phyloP scores from a whole-genome alignment of 1,140 invertebrate genomes.

The Rhopalosiphum maidis region DNA sequence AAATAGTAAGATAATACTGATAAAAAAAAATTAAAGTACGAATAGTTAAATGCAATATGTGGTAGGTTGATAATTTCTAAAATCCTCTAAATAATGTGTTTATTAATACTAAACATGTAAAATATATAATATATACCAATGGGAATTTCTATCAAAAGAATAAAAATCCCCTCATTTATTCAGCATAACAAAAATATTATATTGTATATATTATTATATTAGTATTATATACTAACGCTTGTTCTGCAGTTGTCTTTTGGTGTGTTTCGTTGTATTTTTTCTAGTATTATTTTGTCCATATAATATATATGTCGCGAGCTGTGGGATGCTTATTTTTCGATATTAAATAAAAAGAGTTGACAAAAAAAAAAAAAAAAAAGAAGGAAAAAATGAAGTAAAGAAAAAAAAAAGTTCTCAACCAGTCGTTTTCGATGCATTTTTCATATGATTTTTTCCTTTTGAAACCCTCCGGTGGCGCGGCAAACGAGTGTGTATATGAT shows the following conservation, averaged over 20 bases:
- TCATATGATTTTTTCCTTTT: not conserved
- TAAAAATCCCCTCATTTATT: not conserved
- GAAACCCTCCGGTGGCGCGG: too few species aligned
- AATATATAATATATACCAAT: not conserved
- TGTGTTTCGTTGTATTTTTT: not conserved
- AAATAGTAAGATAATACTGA: not conserved
- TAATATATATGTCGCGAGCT: too few species aligned
- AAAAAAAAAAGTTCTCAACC: not conserved
- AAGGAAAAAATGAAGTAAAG: too few species aligned
- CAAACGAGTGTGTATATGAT: not conserved
- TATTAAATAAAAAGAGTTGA: too few species aligned
- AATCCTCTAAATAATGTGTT: not conserved
- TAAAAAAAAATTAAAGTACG: too few species aligned
- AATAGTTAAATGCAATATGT: not conserved
- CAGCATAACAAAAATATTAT: not conserved
- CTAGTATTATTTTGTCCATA: not conserved
- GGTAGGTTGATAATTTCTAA: not conserved
- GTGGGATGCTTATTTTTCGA: too few species aligned
- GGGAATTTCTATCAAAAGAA: not conserved
- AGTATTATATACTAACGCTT: not conserved
- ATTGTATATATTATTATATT: not conserved
- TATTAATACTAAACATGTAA: too few species aligned
- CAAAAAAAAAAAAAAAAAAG: not conserved
- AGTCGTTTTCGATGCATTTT: not conserved
- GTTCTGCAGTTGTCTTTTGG: not conserved